These are phyloP conservation scores for Anableps anableps DNA, from an alignment of 2,797 vertebrate genomes.

Conservation along the genomic window DNA sequence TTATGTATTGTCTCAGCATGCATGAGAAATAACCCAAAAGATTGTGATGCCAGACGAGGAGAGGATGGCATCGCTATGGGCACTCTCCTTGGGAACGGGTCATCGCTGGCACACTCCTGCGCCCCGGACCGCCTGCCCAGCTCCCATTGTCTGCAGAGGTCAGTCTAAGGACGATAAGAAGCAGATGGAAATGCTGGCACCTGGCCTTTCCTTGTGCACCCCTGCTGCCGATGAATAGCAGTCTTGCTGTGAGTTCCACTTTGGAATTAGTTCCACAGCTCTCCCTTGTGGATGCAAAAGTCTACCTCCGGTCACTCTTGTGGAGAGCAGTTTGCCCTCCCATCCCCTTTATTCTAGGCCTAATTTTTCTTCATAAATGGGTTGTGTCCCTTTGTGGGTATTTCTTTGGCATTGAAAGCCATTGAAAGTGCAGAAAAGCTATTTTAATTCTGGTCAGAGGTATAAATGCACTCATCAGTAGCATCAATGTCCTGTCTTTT, in stretches of 20 bases:
- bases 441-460: background rate
- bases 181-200: slow-evolving; percentile 82
- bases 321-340: slow-evolving; percentile 72
- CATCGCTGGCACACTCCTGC: slow-evolving; percentile 60
- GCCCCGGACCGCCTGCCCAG: slow-evolving; percentile 68
- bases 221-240: slow-evolving; percentile 70
- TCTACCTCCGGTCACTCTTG: slow-evolving; percentile 63
- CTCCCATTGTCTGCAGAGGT: slow-evolving; percentile 78
- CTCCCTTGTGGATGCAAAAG: slow-evolving; percentile 71
- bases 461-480: background rate
- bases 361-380: slow-evolving; percentile 72
- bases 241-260: slow-evolving; percentile 69
- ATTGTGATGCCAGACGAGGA: slow-evolving; percentile 65
- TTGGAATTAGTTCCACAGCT: slow-evolving; percentile 76
- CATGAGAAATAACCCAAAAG: slow-evolving; percentile 67
- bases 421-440: background rate
- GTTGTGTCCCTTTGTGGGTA: slow-evolving; percentile 44
- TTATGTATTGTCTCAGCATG: slow-evolving; percentile 64
- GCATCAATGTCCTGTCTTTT: background rate
- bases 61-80: slow-evolving; percentile 59
- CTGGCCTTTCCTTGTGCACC: slow-evolving; percentile 66
- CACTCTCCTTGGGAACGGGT: slow-evolving; percentile 73
- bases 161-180: slow-evolving; percentile 82
- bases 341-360: slow-evolving; percentile 58
- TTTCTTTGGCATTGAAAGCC: background rate